Percentiles rank a stretch among this genome's conserved stretches.
Evolutionary conservation across 2,888 invertebrate species (phyloP).

Genomic region (Argynnis bischoffii): DNA sequence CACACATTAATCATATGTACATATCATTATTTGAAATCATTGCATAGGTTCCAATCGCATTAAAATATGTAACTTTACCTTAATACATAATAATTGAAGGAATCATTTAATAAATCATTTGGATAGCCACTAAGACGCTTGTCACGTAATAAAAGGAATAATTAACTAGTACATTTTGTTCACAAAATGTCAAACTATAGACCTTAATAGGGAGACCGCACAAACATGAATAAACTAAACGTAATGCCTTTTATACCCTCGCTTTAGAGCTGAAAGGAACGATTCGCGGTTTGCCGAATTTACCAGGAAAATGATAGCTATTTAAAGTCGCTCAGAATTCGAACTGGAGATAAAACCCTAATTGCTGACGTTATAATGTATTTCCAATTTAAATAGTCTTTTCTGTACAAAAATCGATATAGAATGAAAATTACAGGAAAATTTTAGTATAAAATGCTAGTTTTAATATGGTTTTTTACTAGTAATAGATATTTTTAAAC

Average conservation of each 20-base stretch:
- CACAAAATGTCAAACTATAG: conserved; percentile 15
- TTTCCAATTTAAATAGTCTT: conserved; percentile 20
- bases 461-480: no score
- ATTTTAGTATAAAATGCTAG: not conserved
- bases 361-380: conserved; percentile 27
- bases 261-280: conserved; percentile 39
- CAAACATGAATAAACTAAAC: conserved; percentile 50
- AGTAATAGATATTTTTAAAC: no score
- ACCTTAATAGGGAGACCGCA: conserved; percentile 50
- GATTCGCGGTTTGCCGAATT: conserved; percentile 43
- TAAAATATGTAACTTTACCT: no score
- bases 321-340: conserved; percentile 28
- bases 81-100: no score
- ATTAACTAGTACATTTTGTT: conserved; percentile 1
- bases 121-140: not conserved
- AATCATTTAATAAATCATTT: no score
- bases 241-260: conserved; percentile 40
- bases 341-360: conserved; percentile 23
- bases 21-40: no score
- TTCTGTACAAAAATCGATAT: not conserved
- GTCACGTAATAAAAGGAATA: not conserved
- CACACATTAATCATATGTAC: no score
- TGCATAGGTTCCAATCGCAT: no score
- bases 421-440: not conserved
- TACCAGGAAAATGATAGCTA: conserved; percentile 32